Evolutionary conservation across 2,797 vertebrate species (phyloP), one percentile per base, ranked within the genome.

Genomic region (Myotis findleyi): DNA sequence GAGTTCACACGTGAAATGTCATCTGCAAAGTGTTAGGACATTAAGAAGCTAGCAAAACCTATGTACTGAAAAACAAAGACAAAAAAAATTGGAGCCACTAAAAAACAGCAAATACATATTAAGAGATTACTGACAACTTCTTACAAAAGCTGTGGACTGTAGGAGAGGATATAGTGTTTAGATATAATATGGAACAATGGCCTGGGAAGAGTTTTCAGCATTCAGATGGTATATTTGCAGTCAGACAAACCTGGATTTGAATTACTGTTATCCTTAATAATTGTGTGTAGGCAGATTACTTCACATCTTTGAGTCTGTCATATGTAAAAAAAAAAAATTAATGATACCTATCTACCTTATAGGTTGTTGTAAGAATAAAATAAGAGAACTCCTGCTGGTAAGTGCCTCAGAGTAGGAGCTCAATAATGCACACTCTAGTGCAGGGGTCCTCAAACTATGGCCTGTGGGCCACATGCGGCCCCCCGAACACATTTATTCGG

Each of bases 11-110:
- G 3, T 64, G 27, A 64, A 64, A n/a, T 91, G 38, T 59, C 73
- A 95, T 27, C 87, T 13, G 57, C 49, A 90, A 81, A 96, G 36
- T 91, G 21, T 59, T 87, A 36, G 17, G 14, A 17, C 7, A 89
- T 76, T 79, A 76, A 93, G 71, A 47, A 77, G 62, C 88, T 30
- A 77, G 25, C 25, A 89, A 76, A 82, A 23, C 10, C 21, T 59
- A 27, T 57, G 51, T 38, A 30, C n/a, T 79, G 27, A 47, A 92
- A 69, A 86, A 71, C 33, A 38, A 77, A 66, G 12, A 55, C 68
- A 79, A 77, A 93, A 27, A 73, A 76, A 91, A 91, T 49, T 49
- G 1, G 14, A 81, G 57, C 53, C 33, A 55, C 14, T 96, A 72
- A 95, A 36, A 79, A 83, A 83, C 8, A 75, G 33, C 3, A 86